Conservation (phyloP, 2,113 vertebrate species). For the Austrofundulus limnaeus region DNA sequence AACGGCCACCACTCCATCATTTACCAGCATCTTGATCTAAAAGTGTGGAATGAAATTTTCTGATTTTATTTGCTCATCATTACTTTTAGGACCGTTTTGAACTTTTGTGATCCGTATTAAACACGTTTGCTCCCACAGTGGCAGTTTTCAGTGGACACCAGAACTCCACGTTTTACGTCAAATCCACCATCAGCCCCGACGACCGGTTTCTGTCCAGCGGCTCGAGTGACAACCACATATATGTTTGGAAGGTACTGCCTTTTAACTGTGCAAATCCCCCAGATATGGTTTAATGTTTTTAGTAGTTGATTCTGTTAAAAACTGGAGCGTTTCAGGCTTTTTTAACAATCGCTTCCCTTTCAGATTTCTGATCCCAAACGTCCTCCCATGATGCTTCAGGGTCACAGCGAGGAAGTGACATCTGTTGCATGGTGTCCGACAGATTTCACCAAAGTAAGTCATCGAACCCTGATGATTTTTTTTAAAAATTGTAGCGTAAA, state of each 20-base stretch:
- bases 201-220: constrained; percentile 95
- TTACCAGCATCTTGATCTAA: too few species aligned
- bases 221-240: constrained; percentile 87
- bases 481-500: neutral
- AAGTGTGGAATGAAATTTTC: too few species aligned
- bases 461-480: neutral
- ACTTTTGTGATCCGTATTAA: neutral
- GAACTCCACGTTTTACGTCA: constrained; percentile 95
- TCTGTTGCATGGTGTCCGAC: constrained; percentile 94
- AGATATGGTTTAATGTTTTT: neutral
- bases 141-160: constrained; percentile 89
- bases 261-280: neutral
- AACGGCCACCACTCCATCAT: too few species aligned
- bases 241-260: constrained; percentile 92
- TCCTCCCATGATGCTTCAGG: constrained; percentile 85
- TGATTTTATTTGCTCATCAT: too few species aligned
- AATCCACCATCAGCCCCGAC: constrained; percentile 91
- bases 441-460: constrained; percentile 92
- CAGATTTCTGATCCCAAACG: constrained; percentile 86
- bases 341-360: neutral
- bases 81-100: too few species aligned
- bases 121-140: constrained; percentile 73
- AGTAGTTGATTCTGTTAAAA: neutral
- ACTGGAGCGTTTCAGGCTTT: neutral
- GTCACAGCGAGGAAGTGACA: constrained; percentile 94